Percentiles rank a stretch among this genome's conserved stretches.
These are phyloP conservation scores for Drosophila tanythrix DNA, from an alignment of 2,888 invertebrate species.

Conservation along the genomic window DNA sequence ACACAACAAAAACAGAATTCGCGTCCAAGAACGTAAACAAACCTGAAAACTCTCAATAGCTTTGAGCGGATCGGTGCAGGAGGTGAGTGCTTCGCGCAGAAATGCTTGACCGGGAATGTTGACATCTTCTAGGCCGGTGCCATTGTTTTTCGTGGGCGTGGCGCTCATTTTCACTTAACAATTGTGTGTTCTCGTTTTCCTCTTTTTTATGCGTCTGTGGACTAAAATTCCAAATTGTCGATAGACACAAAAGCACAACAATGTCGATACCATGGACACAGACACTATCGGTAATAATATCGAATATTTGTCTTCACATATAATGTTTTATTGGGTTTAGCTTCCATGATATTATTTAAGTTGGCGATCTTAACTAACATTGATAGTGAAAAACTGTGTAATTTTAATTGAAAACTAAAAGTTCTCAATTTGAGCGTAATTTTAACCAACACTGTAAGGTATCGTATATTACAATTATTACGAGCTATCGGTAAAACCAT, in stretches of 20 bases:
- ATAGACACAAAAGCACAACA: constrained; percentile 11
- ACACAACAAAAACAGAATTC: background rate
- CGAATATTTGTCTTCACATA: background rate
- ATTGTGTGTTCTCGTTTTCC: constrained; percentile 1
- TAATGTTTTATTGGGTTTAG: background rate
- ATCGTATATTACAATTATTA: background rate
- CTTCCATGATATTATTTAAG: background rate
- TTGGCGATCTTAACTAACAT: background rate
- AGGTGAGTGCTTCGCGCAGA: constrained; percentile 95
- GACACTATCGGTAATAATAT: constrained; percentile 6
- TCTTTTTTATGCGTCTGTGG: background rate
- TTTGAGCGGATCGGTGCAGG: constrained; percentile 97
- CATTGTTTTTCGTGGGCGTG: constrained; percentile 84
- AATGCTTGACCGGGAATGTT: constrained; percentile 95
- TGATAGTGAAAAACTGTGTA: background rate
- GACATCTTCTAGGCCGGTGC: constrained; percentile 91
- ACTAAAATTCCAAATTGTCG: background rate
- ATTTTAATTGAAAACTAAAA: background rate
- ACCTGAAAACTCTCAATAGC: constrained; percentile 97
- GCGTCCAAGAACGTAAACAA: constrained; percentile 1
- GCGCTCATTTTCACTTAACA: constrained; percentile 69
- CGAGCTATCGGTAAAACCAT: background rate
- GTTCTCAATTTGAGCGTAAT: background rate
- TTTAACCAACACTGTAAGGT: background rate
- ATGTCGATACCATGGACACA: background rate